phyloP scores from a whole-genome alignment of 2,113 vertebrate species.

The Pagrus major region DNA sequence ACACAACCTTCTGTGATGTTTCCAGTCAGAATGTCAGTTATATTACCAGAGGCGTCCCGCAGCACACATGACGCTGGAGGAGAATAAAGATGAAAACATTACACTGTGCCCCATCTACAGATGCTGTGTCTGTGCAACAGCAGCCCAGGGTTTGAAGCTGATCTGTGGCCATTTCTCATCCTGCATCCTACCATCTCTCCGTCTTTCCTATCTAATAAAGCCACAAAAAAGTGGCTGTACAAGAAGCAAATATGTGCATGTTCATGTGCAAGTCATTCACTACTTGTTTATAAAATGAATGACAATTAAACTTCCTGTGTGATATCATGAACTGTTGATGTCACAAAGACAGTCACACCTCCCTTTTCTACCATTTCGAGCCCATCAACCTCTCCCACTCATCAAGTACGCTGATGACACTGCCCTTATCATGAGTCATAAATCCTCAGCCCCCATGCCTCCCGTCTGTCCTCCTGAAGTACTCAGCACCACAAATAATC shows the following conservation, averaged over 20 bases:
- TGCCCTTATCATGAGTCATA: not conserved
- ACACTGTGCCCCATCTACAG: too few species aligned
- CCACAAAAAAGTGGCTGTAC: too few species aligned
- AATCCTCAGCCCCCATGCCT: not conserved
- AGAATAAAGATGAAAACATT: not conserved
- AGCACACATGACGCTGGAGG: conserved; percentile 77
- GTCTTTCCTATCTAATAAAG: too few species aligned
- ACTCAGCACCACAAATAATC: not conserved
- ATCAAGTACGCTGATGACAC: not conserved
- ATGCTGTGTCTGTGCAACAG: too few species aligned
- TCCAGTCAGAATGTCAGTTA: conserved; percentile 69
- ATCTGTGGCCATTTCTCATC: too few species aligned
- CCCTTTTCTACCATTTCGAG: not conserved
- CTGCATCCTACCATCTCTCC: too few species aligned
- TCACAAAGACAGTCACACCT: not conserved
- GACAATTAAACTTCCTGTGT: too few species aligned
- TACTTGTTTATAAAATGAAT: too few species aligned
- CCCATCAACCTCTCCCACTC: not conserved
- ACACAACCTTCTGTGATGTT: conserved; percentile 72
- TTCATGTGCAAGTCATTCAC: too few species aligned
- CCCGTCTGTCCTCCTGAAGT: not conserved
- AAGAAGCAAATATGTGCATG: too few species aligned
- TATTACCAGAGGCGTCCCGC: conserved; percentile 79
- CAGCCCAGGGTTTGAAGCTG: too few species aligned
- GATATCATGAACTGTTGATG: not conserved